Evolutionary conservation across 2,113 vertebrate species (phyloP).

Genomic region (Pluvialis apricaria): DNA sequence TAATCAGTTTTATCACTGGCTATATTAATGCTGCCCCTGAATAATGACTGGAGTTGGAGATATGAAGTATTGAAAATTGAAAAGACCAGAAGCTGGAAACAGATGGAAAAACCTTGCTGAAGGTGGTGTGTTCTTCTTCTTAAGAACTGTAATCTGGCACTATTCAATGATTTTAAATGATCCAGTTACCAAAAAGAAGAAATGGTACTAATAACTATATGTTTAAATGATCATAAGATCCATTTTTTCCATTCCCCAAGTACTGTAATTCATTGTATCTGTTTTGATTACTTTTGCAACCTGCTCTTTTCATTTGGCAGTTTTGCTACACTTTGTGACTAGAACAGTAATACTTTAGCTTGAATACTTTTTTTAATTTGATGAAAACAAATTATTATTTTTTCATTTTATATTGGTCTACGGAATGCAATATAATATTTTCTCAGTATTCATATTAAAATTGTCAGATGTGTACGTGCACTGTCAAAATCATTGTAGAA

Average conservation of each 20-base stretch:
- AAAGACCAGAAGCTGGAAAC: conserved; percentile 8
- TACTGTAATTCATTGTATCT: neutral
- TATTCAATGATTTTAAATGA: neutral
- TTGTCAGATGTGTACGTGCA: neutral
- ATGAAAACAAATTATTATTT: neutral
- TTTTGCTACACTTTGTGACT: neutral
- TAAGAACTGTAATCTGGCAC: neutral
- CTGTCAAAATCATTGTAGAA: conserved; percentile 3
- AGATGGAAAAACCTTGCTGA: neutral
- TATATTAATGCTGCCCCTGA: neutral
- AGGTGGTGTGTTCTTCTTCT: neutral
- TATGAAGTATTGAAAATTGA: neutral
- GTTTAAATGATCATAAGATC: neutral
- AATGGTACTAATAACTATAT: neutral
- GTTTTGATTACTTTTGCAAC: neutral
- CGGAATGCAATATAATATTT: neutral
- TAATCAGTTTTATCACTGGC: neutral
- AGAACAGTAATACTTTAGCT: neutral
- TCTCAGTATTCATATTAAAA: neutral
- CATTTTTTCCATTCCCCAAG: neutral
- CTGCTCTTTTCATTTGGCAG: neutral
- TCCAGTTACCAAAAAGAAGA: neutral
- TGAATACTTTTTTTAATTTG: neutral
- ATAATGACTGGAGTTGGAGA: neutral
- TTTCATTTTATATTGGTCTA: neutral